phyloP scores from a whole-genome alignment of 2,888 invertebrate species.

The Hymenopus coronatus region DNA sequence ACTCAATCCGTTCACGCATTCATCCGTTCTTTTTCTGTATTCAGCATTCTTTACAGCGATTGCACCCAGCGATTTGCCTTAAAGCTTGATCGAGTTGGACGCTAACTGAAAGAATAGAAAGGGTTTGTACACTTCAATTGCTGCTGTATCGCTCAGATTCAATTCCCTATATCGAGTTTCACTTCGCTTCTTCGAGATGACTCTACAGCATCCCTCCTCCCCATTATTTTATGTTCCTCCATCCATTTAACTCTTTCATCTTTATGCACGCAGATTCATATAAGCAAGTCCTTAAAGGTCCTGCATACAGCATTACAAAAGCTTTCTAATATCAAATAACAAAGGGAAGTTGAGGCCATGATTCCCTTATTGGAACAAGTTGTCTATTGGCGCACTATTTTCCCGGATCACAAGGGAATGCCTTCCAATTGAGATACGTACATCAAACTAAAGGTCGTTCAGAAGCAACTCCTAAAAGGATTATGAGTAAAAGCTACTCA shows the following conservation, averaged over 20 bases:
- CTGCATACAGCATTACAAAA: background rate
- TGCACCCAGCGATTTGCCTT: background rate
- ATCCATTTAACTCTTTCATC: background rate
- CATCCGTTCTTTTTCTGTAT: background rate
- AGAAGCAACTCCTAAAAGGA: background rate
- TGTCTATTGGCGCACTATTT: background rate
- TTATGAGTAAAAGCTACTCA: background rate
- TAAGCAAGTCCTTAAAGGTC: background rate
- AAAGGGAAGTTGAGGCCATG: background rate
- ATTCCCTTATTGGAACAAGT: background rate
- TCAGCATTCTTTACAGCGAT: background rate
- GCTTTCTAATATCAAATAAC: no score
- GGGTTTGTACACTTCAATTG: background rate
- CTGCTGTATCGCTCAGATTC: background rate
- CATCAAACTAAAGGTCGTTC: background rate
- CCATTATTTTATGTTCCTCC: background rate
- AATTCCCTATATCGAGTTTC: background rate
- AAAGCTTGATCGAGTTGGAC: background rate
- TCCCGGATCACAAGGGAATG: background rate
- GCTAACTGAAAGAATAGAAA: background rate
- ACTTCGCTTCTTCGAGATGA: background rate
- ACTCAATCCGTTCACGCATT: no score
- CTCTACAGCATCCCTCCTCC: background rate
- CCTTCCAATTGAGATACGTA: background rate
- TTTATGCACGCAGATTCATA: background rate